Base-by-base conservation (phyloP, 2,113 vertebrate genomes). In the Pelvicachromis taeniatus region DNA sequence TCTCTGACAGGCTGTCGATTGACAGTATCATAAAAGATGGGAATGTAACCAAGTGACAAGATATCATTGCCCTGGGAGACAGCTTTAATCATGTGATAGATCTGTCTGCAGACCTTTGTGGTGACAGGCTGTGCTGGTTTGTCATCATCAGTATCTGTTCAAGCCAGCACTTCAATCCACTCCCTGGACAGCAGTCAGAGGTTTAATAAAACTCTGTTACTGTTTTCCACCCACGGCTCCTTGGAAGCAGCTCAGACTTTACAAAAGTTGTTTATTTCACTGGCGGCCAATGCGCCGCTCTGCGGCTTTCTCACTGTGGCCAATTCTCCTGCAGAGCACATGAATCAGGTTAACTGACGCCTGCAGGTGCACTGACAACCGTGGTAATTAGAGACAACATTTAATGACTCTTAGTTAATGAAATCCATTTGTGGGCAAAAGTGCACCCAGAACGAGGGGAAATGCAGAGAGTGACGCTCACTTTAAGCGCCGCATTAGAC, bases 331-430 rank as follows among this genome's bases (percentile, higher is more conserved):
- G 68, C 87, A 96, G 97, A 97, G 86, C 77, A 79, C 88, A 93
- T 89, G 79, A 89, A 92, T 93, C 88, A 88, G 90, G 96, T 97
- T 96, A 87, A 83, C 97, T 95, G 96, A 97, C 97, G 98, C 98
- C 97, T 97, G 97, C 97, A 96, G 97, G 96, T 95, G 95, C 97
- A 97, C 96, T 95, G 97, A 96, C 96, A 97, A 96, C 94, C 84
- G 91, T 93, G 94, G 96, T 97, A 98, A 99, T 99, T 98, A 98
- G 97, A 97, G 96, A 97, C 96, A 97, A 97, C 97, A 96, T 97
- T 97, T 97, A 98, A 97, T 98, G 97, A 97, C 97, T 97, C 97
- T 97, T 97, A 96, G 96, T 97, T 99, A 98, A 98, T 98, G 97
- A 97, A 96, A 97, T 97, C 97, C 95, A 96, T 96, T 97, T 96